phyloP scores from a whole-genome alignment of 2,113 vertebrate species.

The Macquaria australasica region DNA sequence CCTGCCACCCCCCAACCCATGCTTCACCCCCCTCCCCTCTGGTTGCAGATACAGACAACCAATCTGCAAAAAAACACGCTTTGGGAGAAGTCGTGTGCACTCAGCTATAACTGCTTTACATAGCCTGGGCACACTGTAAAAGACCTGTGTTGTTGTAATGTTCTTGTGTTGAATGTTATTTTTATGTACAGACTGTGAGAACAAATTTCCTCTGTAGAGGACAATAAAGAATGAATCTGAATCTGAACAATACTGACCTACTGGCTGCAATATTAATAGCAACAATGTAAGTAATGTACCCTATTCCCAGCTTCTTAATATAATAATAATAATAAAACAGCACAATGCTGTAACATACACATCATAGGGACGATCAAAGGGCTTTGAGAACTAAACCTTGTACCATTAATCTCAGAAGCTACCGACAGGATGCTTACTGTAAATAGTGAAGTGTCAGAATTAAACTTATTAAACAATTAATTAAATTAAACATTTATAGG shows the following conservation, averaged over 20 bases:
- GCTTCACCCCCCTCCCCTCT: no score
- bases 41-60: no score
- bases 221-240: no score
- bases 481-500: neutral
- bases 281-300: neutral
- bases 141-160: no score
- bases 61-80: no score
- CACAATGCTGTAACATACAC: neutral
- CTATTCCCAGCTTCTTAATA: neutral
- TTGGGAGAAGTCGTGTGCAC: no score
- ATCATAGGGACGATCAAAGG: neutral
- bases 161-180: no score
- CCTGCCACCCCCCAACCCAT: no score
- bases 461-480: neutral
- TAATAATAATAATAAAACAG: neutral
- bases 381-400: neutral
- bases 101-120: no score
- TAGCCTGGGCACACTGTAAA: no score
- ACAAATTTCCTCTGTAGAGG: no score
- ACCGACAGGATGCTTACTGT: neutral
- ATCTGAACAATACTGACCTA: neutral
- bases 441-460: neutral
- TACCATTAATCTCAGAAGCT: neutral
- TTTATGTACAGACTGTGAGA: no score
- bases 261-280: neutral